Evolutionary conservation across 2,888 invertebrate genomes (phyloP), one percentile per base, ranked within the genome.

Genomic region (Napeogenes inachia): DNA sequence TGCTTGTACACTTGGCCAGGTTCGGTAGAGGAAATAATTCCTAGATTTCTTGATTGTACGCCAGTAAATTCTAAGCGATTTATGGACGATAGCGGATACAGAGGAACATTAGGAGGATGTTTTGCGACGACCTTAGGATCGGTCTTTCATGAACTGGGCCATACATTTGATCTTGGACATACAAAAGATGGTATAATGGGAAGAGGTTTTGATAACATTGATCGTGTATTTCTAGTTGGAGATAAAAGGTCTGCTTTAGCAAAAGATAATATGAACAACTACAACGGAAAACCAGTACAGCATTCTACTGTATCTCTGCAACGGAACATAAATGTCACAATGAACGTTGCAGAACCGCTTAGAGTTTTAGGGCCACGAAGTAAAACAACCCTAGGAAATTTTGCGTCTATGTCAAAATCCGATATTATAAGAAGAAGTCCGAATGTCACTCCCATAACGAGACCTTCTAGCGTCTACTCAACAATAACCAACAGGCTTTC

Each of bases 111-210:
- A 73, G 97, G 96, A 65, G 96, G 95, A 45, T 97, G 97, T 79
- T 96, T 95, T 84, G 95, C 97, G 13, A 97, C 98, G 5, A 97
- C 97, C 21, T 86, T 99, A 50, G 98, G 98, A 13, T 95, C 97
- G 13, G 95, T 96, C 8, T 94, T 97, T 50, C 99, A 99, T 82
- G 99, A 99, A 91, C 91, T 99, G 56, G 97, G 97, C 13, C 99
- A 99, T 80, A 96, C 96, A 0, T 97, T 99, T 82, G 97, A 98
- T 85, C 92, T 99, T 62, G 98, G 97, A 0, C 98, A 99, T 80
- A 96, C 97, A 0, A 92, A 93, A 71, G 93, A 95, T 71, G 98
- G 98, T 21, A 95, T 99, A 63, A 99, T 99, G 99, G 97, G 96
- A 53, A 92, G 95, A 78, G 97, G 96, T 53, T 97, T 97, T 79